Base-by-base conservation (phyloP, 2,888 invertebrate genomes). In the Drosophila leonis region DNA sequence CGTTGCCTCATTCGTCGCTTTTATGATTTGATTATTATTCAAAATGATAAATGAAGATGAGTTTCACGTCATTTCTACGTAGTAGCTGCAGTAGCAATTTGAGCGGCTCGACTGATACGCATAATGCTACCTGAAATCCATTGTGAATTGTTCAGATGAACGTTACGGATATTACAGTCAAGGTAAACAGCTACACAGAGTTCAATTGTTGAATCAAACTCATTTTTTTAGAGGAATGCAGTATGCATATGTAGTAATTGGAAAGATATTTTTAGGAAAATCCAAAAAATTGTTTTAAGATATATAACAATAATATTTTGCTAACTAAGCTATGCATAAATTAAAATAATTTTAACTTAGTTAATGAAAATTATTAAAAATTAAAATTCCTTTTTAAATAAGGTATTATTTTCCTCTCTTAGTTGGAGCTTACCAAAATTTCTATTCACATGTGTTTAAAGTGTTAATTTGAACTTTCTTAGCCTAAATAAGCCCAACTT, bases 41-140 rank as follows among this genome's bases (percentile, higher is more conserved):
- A 90, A 90, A 90, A 87, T 88, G 88, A 88, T 88, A 88, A 88
- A 88, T 88, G 88, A 88, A 88, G 88, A 88, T 84, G 90, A 82
- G 78, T 70, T 60, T 65, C 56, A 61, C 55, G 51, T 42, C 62
- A 20, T 49, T 66, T 56, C 39, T 39, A 12, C 51, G 35, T 59
- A 46, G 49, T 7, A 42, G 42, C 56, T 84, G 80, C 90, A 88
- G 90, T 85, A 90, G 88, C 86, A 78, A 78, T 83, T 90, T 79
- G 76, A 75, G 52, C 52, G 65, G 48, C 63, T 61, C 72, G 72
- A 65, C 69, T 73, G 80, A 83, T 78, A 73, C 77, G 41, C 62
- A 20, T 37, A 49, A 39, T 54, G 89, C 83, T 84, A 84, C 87
- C 89, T 78, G 79, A 73, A 70, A 46, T 37, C 49, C 33, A 48